Evolutionary conservation across 1,140 invertebrate genomes (phyloP).

Genomic region (Drosophila parvula): DNA sequence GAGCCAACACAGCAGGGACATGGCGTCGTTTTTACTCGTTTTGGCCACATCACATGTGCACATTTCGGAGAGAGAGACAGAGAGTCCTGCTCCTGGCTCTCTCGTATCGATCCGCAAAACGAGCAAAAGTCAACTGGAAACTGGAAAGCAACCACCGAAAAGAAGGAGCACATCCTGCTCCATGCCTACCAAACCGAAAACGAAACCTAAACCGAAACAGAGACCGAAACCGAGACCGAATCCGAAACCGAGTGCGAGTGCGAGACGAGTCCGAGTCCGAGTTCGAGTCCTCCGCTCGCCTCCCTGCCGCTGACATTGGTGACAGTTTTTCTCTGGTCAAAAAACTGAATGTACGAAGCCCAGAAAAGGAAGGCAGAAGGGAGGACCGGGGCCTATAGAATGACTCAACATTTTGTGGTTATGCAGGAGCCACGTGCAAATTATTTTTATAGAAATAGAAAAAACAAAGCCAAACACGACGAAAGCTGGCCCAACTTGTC

Average conservation of each 20-base stretch:
- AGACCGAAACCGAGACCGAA: background rate
- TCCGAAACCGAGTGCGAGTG: conserved; percentile 7
- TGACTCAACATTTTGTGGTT: conserved; percentile 81
- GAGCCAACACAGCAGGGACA: conserved; percentile 1
- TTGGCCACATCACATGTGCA: conserved; percentile 74
- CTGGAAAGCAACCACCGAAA: conserved; percentile 77
- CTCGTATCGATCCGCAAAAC: conserved; percentile 69
- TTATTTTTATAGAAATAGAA: conserved; percentile 54
- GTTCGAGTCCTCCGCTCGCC: background rate
- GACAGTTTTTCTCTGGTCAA: conserved; percentile 69
- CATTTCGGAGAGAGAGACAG: conserved; percentile 49
- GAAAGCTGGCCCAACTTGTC: conserved; percentile 53
- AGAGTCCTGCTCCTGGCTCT: conserved; percentile 12
- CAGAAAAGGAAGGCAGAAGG: conserved; percentile 9
- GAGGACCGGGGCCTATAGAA: conserved; percentile 5
- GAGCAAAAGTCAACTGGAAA: conserved; percentile 79
- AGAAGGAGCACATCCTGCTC: conserved; percentile 45
- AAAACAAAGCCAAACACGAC: conserved; percentile 12
- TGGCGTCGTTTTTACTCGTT: conserved; percentile 51
- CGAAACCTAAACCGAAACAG: conserved; percentile 3
- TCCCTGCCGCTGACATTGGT: conserved; percentile 58
- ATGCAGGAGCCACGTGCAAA: conserved; percentile 75
- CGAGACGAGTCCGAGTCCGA: background rate
- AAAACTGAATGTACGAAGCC: conserved; percentile 53
- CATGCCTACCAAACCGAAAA: conserved; percentile 1